These are phyloP conservation scores for Azemiops feae DNA, from an alignment of 2,113 vertebrate species.

Conservation along the genomic window DNA sequence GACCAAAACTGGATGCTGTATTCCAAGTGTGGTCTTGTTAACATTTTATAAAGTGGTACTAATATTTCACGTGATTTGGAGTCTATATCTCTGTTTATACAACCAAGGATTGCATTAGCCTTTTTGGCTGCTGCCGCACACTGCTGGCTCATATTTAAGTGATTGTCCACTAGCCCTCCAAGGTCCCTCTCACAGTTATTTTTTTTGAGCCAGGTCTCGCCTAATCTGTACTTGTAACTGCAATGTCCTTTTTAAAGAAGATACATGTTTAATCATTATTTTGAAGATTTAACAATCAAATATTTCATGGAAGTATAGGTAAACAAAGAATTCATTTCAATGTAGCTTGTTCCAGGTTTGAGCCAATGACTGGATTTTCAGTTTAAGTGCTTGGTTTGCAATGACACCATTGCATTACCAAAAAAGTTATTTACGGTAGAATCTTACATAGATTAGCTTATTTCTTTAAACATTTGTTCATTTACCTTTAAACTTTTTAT, in stretches of 20 bases:
- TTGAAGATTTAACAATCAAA: background rate
- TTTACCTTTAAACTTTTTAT: constrained; percentile 19
- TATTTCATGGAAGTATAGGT: background rate
- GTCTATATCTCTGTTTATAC: background rate
- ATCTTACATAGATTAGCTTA: background rate
- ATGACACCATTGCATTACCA: background rate
- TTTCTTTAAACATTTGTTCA: constrained; percentile 35
- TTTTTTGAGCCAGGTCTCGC: background rate
- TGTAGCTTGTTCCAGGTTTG: background rate
- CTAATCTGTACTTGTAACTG: background rate
- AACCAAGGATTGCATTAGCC: background rate
- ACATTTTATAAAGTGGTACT: background rate
- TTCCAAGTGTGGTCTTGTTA: background rate
- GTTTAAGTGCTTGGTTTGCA: background rate
- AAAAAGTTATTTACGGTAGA: background rate
- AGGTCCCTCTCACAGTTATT: background rate
- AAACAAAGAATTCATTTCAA: background rate
- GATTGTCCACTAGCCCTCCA: background rate
- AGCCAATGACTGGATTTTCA: background rate
- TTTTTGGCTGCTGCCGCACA: background rate
- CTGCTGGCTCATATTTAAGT: background rate
- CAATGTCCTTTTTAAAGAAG: background rate
- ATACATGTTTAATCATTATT: background rate
- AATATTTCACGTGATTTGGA: background rate
- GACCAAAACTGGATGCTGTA: background rate